Base-by-base conservation (phyloP, 2,888 invertebrate genomes). In the Nomada goodeniana region DNA sequence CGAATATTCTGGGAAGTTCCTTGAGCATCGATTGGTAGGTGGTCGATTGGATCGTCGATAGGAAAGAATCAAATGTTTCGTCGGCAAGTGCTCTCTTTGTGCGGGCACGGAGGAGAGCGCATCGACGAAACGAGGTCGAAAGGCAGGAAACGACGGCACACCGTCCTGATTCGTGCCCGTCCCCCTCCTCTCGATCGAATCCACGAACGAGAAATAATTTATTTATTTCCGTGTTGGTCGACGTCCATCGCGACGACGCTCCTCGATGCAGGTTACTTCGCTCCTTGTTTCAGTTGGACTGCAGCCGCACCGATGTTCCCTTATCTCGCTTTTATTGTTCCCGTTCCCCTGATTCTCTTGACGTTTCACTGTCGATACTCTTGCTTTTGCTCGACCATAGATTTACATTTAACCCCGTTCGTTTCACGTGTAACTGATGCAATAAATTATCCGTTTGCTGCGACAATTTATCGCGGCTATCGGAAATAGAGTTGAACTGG, bases 251-350 rank as follows among this genome's bases (percentile, higher is more conserved):
- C 26, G 5, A 55, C 18, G 50, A 29, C 29, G n/a, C 53, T 50
- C 15, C 36, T 10, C 59, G 36, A 15, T 42, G 11, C 59, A 29
- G 60, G 13, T 53, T 52, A 68, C 60, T 60, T 5, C 20, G 9
- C 50, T 15, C n/a, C 36, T 20, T 20, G 29, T 29, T 65, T 20
- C 2, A 29, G 71, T 23, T 50, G 3, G 5, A 50, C 10, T 15
- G 53, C 44, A n/a, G 2, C 29, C 15, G 60, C 63, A 42, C 20
- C 36, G n/a, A 47, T 42, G 55, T 47, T 44, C 44, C 47, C 57
- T 76, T 52, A 60, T 69, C 74, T 23, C 23, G 23, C 42, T 60
- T 64, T 44, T 64, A 57, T 57, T 57, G 57, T 64, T 76, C 36
- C 50, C 36, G 26, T 47, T 23, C 11, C 63, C 5, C 11, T 5